Percentiles rank a stretch among this genome's conserved stretches.
phyloP scores from a whole-genome alignment of 2,888 invertebrate genomes.

The Leptodirus hochenwartii region DNA sequence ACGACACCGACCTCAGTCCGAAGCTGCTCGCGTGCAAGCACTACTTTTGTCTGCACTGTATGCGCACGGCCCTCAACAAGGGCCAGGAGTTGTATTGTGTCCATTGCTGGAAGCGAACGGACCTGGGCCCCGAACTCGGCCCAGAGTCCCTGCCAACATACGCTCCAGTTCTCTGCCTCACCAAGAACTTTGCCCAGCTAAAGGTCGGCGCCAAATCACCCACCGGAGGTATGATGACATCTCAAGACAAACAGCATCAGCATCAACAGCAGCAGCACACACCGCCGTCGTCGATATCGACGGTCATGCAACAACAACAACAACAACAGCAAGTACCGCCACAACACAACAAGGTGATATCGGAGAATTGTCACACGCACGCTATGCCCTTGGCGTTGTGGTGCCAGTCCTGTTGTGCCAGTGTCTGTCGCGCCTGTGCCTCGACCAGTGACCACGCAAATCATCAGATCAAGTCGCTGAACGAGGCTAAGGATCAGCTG shows the following conservation, averaged over 20 bases:
- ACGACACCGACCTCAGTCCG: constrained; percentile 51
- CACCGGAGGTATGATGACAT: background rate
- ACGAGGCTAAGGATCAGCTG: constrained; percentile 46
- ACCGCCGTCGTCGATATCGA: constrained; percentile 17
- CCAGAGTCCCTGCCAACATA: constrained; percentile 51
- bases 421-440: constrained; percentile 49
- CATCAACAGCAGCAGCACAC: constrained; percentile 11
- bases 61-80: constrained; percentile 46
- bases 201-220: constrained; percentile 19
- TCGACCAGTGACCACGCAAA: constrained; percentile 43
- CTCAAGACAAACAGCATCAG: constrained; percentile 14
- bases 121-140: constrained; percentile 36
- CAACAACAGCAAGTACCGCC: constrained; percentile 6
- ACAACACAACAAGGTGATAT: constrained; percentile 19
- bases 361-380: constrained; percentile 51
- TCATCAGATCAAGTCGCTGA: constrained; percentile 48
- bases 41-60: constrained; percentile 59
- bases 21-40: constrained; percentile 59
- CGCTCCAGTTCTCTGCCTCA: constrained; percentile 44
- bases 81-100: constrained; percentile 50
- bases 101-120: constrained; percentile 58
- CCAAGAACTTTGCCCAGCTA: constrained; percentile 41
- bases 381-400: constrained; percentile 53
- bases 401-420: constrained; percentile 46
- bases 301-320: constrained; percentile 6